Conservation (phyloP, 2,888 invertebrate genomes). For the Oegoconia quadripuncta region DNA sequence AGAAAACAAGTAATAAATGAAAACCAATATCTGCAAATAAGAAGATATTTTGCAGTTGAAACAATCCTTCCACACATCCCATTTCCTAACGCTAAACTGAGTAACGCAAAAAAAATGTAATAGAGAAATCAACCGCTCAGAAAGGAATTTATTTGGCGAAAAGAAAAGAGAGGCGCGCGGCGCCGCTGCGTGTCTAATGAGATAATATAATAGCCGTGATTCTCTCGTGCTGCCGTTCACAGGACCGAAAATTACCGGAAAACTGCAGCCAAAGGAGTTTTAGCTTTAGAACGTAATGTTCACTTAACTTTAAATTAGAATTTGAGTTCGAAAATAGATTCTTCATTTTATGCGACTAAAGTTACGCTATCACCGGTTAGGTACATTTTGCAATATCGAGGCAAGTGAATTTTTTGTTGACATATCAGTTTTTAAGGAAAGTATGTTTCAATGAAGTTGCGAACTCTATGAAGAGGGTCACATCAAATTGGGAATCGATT, state of each 20-base stretch:
- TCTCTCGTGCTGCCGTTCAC: constrained; percentile 59
- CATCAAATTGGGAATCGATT: constrained; percentile 75
- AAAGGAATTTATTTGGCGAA: constrained; percentile 70
- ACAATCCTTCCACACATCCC: not conserved
- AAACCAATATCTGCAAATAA: too few relatives aligned
- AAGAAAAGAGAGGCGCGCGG: constrained; percentile 52
- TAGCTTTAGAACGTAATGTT: constrained; percentile 35
- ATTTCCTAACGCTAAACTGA: constrained; percentile 17
- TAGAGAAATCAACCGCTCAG: constrained; percentile 56
- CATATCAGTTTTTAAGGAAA: too few relatives aligned
- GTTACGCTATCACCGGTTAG: too few relatives aligned
- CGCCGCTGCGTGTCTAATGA: constrained; percentile 72
- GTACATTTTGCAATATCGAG: too few relatives aligned
- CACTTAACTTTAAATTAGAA: constrained; percentile 38
- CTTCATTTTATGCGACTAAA: too few relatives aligned
- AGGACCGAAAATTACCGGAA: constrained; percentile 67
- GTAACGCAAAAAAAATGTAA: constrained; percentile 46
- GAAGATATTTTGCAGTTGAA: too few relatives aligned
- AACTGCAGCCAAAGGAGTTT: constrained; percentile 58
- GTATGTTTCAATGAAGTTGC: constrained; percentile 52
- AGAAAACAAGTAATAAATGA: too few relatives aligned
- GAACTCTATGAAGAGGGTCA: constrained; percentile 67
- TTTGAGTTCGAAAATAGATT: constrained; percentile 28
- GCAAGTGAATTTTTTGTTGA: not conserved
- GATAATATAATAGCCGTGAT: constrained; percentile 77